Evolutionary conservation across 2,113 vertebrate species (phyloP), one percentile per base, ranked within the genome.

Genomic region (Anseranas semipalmata): DNA sequence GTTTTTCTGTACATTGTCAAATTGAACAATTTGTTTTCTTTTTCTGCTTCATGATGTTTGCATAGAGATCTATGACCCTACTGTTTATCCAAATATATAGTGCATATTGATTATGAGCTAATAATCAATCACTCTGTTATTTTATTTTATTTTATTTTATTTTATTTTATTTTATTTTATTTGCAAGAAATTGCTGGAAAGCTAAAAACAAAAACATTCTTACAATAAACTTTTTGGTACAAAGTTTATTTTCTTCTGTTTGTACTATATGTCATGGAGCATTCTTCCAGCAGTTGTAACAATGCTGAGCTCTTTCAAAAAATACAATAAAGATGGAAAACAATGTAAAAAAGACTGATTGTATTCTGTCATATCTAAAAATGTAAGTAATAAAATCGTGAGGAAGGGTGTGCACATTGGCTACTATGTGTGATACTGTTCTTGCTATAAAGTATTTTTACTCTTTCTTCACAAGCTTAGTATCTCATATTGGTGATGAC

Each of bases 311-410:
- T 74, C 37, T 77, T 92, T 68, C 3, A 75, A 82, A 86, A 89
- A 41, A 15, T 35, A 37, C 41, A 94, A 96, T 95, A 96, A 97
- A 95, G 92, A 75, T 56, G 9, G 27, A 75, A 81, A 80, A 58
- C 27, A 50, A 6, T 45, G 9, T 74, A 60, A 94, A 94, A 93
- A 85, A 73, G 39, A 56, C 70, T 92, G 41, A 53, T 66, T 71
- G 53, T 89, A 55, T 93, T 95, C 68, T 96, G 65, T 89, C 53
- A 32, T 74, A 45, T 46, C 7, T 81, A 68, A 72, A 90, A 88
- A 48, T 37, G 4, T 81, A 81, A 94, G 53, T 75, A 84, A 52
- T 88, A 33, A 32, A 53, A 67, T 74, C 3, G 2, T 39, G 56
- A 92, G 30, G 20, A 71, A 78, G 17, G 11, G 5, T 67, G 11